Base-by-base conservation (phyloP, 2,888 invertebrate genomes). In the Acrobasis repandana region DNA sequence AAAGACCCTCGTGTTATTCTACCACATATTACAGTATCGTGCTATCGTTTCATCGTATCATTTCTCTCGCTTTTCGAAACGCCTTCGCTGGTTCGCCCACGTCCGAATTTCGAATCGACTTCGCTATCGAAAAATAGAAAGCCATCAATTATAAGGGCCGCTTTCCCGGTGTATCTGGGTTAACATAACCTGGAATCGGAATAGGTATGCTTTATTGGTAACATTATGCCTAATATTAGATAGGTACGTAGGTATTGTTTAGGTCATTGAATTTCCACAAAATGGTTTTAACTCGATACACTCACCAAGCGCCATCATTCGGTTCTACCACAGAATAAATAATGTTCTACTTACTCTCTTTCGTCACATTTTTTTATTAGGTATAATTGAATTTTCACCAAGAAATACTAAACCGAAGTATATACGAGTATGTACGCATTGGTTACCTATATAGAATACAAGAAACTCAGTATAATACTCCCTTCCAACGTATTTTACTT, bases 121-220 rank as follows among this genome's bases (percentile, higher is more conserved):
- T 83, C 77, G 81, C 85, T 84, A 87, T 88, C 85, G 85, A 90
- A 90, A 91, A 89, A 90, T 91, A 91, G 91, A 92, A 92, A 92
- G 91, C 86, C 82, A 86, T 84, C 82, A 85, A 86, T 90, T 79
- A 76, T 75, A 86, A 86, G 88, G 88, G 86, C 88, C 83, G 85
- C 89, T 89, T 88, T 88, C 85, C 82, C 77, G 75, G 74, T 73
- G 74, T 81, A 87, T 85, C 83, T 89, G 70, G 88, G 88, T 86
- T 86, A 83, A 80, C 77, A 73, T 65, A 74, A 68, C 67, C 68
- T 73, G 72, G 68, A 70, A 73, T 72, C 76, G 66, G 36, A 28
- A 28, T 38, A 51, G 20, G 16, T 33, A 48, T 18, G 56, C 8
- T 56, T 56, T 20, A 18, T 46, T 58, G 57, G 48, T 48, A 58